Percentiles rank a stretch among this genome's conserved stretches.
These are phyloP conservation scores for Amblyjoppa fuscipennis DNA, from an alignment of 2,888 invertebrate genomes.

Conservation along the genomic window DNA sequence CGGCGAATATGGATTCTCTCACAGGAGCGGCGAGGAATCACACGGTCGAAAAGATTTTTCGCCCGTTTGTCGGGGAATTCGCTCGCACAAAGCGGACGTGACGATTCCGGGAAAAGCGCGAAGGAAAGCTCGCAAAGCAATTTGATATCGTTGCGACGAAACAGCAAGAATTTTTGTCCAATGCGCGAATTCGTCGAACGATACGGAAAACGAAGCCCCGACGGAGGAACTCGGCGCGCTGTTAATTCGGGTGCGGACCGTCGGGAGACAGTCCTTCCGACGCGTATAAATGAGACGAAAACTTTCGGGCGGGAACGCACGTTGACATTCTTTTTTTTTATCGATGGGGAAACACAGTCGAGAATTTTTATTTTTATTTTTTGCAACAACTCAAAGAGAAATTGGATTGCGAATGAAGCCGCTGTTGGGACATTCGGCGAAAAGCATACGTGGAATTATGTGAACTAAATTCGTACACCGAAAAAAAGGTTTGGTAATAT, in stretches of 20 bases:
- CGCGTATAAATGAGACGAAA: not conserved
- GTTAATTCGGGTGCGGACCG: not conserved
- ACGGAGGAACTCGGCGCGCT: not conserved
- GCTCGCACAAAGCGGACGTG: conserved; percentile 11
- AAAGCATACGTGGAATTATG: no score
- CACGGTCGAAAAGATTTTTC: conserved; percentile 10
- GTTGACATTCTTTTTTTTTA: no score
- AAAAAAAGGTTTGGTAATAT: no score
- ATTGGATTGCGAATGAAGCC: no score
- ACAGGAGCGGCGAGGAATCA: not conserved
- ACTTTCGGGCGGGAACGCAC: not conserved
- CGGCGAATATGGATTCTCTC: not conserved
- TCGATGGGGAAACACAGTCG: no score
- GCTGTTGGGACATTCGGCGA: no score
- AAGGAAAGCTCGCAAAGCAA: not conserved
- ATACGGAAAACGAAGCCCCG: not conserved
- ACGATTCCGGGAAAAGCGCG: not conserved
- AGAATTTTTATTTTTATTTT: no score
- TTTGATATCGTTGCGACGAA: not conserved
- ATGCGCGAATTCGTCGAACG: not conserved
- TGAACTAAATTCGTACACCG: no score
- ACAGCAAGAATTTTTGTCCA: not conserved
- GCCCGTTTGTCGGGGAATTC: not conserved
- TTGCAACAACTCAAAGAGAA: no score
- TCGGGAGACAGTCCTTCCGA: not conserved